Conservation (phyloP, 92 coral and sea anemone species). For the Palythoa caribaeorum region DNA sequence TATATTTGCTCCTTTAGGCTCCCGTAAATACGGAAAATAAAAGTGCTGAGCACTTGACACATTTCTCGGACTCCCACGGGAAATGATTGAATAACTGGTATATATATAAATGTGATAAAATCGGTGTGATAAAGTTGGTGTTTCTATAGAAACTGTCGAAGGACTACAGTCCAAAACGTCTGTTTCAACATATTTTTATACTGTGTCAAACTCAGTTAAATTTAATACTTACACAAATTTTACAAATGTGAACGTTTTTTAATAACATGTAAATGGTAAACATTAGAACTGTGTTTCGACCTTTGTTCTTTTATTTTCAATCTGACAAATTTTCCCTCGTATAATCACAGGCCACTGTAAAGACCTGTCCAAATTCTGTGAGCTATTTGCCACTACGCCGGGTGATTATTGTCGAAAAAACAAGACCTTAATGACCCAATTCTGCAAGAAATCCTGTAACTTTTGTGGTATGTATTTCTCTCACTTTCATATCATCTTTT, state of each 20-base stretch:
- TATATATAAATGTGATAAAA: no score
- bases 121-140: no score
- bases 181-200: no score
- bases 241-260: not conserved
- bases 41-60: no score
- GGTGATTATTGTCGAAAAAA: constrained; percentile 72
- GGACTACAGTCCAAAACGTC: no score
- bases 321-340: not conserved
- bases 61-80: no score
- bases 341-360: constrained; percentile 66
- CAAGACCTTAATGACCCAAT: constrained; percentile 72
- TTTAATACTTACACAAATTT: no score
- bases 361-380: constrained; percentile 71
- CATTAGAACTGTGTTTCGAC: not conserved
- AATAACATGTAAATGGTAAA: not conserved
- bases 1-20: no score
- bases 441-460: constrained; percentile 86
- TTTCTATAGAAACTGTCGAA: no score
- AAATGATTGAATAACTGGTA: no score
- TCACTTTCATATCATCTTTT: not conserved
- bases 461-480: constrained; percentile 67
- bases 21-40: no score
- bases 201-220: no score
- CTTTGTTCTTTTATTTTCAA: not conserved
- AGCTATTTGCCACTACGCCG: constrained; percentile 60